Percentiles rank a stretch among this genome's conserved stretches.
phyloP scores from a whole-genome alignment of 2,888 invertebrate genomes.

The Drosophila subsilvestris region DNA sequence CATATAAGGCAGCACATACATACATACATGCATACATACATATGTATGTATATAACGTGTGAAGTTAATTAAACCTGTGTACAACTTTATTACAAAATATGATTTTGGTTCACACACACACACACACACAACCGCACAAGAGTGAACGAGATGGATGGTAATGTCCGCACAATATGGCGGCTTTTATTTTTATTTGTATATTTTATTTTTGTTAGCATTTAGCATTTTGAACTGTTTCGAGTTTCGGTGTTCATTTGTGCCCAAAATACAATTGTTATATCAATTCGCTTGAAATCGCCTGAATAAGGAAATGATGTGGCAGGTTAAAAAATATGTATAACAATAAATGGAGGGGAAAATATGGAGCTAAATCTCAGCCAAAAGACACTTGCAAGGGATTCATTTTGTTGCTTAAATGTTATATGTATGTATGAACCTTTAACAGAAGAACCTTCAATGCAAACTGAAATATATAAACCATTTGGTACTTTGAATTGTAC shows the following conservation, averaged over 20 bases:
- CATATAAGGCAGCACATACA: constrained; percentile 21
- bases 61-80: constrained; percentile 74
- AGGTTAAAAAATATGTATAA: too few species aligned
- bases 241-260: not conserved
- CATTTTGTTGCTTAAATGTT: too few species aligned
- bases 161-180: constrained; percentile 32
- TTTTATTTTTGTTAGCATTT: constrained; percentile 3
- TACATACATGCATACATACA: not conserved
- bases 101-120: constrained; percentile 64
- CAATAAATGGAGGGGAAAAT: too few species aligned
- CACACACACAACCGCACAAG: constrained; percentile 21
- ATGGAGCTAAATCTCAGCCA: too few species aligned
- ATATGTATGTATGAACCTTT: too few species aligned
- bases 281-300: constrained; percentile 13
- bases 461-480: too few species aligned
- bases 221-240: constrained; percentile 11
- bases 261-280: constrained; percentile 9
- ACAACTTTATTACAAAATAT: constrained; percentile 78
- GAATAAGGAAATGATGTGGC: too few species aligned
- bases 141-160: constrained; percentile 13
- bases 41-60: constrained; percentile 63
- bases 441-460: too few species aligned
- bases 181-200: not conserved
- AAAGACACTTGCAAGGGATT: too few species aligned
- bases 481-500: too few species aligned